Base-by-base conservation (phyloP, 1,140 invertebrate genomes). In the Acromyrmex charruanus region DNA sequence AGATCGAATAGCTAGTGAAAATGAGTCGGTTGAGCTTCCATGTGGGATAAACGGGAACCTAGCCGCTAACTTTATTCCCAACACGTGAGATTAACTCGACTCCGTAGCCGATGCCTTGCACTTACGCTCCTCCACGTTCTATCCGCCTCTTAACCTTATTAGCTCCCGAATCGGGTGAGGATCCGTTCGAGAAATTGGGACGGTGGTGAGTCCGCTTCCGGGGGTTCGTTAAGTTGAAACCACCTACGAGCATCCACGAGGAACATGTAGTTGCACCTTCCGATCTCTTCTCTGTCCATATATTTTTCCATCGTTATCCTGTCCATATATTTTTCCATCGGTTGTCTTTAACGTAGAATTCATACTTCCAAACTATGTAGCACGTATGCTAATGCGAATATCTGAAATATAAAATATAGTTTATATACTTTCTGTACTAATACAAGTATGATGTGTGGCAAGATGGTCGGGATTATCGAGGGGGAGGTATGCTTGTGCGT, bases 161-260 rank as follows among this genome's bases (percentile, higher is more conserved):
- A 93, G 90, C 86, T 87, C 35, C 88, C 79, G 86, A 86, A 87
- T 85, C 86, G 71, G 79, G 77, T 82, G 84, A 86, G 88, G 90
- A 90, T 91, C 90, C 86, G 87, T 90, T 90, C 91, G 88, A 91
- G 92, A 93, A 93, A 93, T 92, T 93, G 91, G 88, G 88, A 89
- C 87, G 91, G 87, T 44, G 88, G 80, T 88, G 90, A 84, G 86
- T 77, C 81, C 87, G 88, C 89, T 91, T 92, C 89, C 89, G 90
- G 88, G 51, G 82, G 88, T 93, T 93, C 92, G 92, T 93, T 93
- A 93, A 93, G 90, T 85, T 86, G 77, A 91, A 91, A 89, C 90
- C 90, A 87, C 82, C 86, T 81, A 87, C 87, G 86, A 91, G 77
- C 85, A 75, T 80, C 87, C 68, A 25, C 82, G 16, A 87, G 72